Base-by-base conservation (phyloP, 2,113 vertebrate species). In the Fukomys damarensis region DNA sequence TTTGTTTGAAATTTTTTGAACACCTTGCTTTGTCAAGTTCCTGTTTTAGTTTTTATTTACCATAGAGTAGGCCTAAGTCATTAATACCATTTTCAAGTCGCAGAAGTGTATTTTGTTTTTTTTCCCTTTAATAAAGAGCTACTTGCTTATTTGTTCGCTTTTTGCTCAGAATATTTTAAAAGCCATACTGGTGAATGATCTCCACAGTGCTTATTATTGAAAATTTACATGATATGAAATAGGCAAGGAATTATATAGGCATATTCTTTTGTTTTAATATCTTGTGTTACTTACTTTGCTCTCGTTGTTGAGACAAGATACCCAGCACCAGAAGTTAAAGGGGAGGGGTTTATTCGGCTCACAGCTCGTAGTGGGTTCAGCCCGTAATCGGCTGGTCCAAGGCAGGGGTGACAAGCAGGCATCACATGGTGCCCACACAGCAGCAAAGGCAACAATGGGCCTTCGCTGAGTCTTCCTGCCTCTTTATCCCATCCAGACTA, bases 131-230 rank as follows among this genome's bases (percentile, higher is more conserved):
- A 80, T 13, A 80, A 96, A 83, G 30, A 87, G 86, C 26, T 77
- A 3, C 80, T 92, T 87, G 52, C 59, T 89, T 77, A 86, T 72
- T 85, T 93, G 41, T 56, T 32, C 32, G 19, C 26, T 61, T 93
- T 96, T 89, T 93, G 12, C 43, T 79, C 38, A 76, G n/a, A n/a
- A n/a, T n/a, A n/a, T n/a, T n/a, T 92, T 56, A 41, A 93, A 65
- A 85, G 72, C 12, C 5, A 3, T 74, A 2, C 74, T 91, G 20
- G 56, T 86, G 52, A 88, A 54, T 90, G 24, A 28, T 28, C 6
- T 88, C 16, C 79, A 89, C 14, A 86, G 12, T 85, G 11, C 49
- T 68, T 46, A 70, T 72, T 93, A 70, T 87, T 95, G 93, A 95
- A 92, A 79, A 93, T 32, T 17, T 94, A 77, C n/a, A 79, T 43